Percentiles rank a stretch among this genome's conserved stretches.
Evolutionary conservation across 2,113 vertebrate genomes (phyloP).

Genomic region (Coturnix japonica): DNA sequence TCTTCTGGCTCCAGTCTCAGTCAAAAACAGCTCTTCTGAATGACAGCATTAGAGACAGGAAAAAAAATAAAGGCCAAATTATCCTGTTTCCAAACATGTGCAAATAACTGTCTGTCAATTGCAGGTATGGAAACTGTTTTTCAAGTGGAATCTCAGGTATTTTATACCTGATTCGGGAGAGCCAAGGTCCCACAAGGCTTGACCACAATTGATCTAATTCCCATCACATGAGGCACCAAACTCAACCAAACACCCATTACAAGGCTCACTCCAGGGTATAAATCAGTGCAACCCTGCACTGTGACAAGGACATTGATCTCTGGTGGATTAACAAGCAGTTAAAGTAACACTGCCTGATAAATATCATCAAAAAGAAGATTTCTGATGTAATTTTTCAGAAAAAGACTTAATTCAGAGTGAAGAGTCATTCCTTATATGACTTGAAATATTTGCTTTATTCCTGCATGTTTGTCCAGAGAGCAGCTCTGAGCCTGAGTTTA

Average conservation of each 20-base stretch:
- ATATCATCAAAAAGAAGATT: neutral
- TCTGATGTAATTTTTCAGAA: neutral
- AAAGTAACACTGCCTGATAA: neutral
- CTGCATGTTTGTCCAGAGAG: neutral
- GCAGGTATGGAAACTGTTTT: neutral
- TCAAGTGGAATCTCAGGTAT: neutral
- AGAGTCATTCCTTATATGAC: neutral
- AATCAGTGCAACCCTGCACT: neutral
- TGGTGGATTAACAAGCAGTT: neutral
- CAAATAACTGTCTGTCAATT: neutral
- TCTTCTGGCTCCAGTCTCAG: neutral
- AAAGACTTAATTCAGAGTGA: neutral
- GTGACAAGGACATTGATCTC: fast-evolving
- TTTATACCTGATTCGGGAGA: neutral
- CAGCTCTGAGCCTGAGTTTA: neutral
- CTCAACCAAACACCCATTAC: fast-evolving
- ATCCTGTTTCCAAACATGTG: neutral
- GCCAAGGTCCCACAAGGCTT: neutral
- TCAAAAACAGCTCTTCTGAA: neutral
- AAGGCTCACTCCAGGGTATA: neutral
- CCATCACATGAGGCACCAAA: fast-evolving
- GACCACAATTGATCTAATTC: neutral
- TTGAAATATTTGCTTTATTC: neutral
- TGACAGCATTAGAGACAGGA: neutral
- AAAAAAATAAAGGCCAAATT: neutral